Conservation (phyloP, 1,140 invertebrate species). For the Forficula auricularia region DNA sequence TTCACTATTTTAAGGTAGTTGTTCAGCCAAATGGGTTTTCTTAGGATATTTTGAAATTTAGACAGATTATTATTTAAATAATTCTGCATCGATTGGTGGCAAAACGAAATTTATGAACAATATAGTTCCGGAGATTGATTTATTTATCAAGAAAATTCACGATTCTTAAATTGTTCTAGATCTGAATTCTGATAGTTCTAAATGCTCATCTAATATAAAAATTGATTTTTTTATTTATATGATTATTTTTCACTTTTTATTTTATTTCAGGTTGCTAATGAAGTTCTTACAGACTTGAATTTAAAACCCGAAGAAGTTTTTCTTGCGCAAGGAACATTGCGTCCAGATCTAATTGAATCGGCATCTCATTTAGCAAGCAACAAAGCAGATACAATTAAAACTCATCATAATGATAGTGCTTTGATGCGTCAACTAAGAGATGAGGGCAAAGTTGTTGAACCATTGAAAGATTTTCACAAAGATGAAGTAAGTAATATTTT, state of each 20-base stretch:
- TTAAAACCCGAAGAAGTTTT: conserved; percentile 72
- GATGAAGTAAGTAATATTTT: conserved; percentile 97
- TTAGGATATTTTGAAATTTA: no score
- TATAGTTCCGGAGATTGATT: no score
- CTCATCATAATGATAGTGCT: conserved; percentile 98
- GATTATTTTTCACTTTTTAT: not conserved
- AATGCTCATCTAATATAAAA: no score
- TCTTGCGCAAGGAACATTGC: conserved; percentile 76
- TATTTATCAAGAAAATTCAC: no score
- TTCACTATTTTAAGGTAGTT: no score
- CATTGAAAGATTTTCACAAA: conserved; percentile 98
- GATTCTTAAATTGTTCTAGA: no score
- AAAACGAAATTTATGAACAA: no score
- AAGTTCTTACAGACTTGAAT: conserved; percentile 63
- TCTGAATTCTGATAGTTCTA: no score
- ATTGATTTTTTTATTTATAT: no score
- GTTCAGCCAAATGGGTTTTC: no score
- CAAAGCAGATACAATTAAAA: conserved; percentile 91
- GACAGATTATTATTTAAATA: no score
- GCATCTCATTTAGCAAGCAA: conserved; percentile 71
- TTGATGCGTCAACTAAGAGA: conserved; percentile 75
- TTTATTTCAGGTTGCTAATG: conserved; percentile 46
- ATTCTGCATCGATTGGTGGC: no score
- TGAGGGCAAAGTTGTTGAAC: conserved; percentile 83
- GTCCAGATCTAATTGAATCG: conserved; percentile 96